Conservation (phyloP, 1,140 invertebrate genomes). For the Saccostrea echinata region DNA sequence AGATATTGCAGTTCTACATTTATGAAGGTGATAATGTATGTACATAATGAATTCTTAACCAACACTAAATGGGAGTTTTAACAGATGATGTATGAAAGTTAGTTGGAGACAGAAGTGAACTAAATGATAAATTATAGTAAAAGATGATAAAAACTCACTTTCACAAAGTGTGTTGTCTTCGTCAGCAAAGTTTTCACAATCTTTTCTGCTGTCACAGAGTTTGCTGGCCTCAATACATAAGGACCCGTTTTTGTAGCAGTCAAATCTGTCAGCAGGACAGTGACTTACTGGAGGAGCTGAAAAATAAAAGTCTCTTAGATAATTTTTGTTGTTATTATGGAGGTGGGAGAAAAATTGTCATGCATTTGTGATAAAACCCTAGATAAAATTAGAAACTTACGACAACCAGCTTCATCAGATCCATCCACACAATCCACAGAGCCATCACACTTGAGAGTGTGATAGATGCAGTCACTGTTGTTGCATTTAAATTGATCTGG, state of each 20-base stretch:
- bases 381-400: slow-evolving; percentile 41
- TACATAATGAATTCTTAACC: slow-evolving; percentile 8
- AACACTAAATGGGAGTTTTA: slow-evolving; percentile 16
- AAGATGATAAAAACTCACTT: slow-evolving; percentile 53
- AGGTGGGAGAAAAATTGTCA: neutral
- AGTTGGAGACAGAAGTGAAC: neutral
- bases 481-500: slow-evolving; percentile 46
- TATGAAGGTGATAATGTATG: slow-evolving; percentile 7
- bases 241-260: slow-evolving; percentile 65
- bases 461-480: slow-evolving; percentile 87
- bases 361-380: neutral
- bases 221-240: slow-evolving; percentile 63
- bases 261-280: slow-evolving; percentile 58
- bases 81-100: slow-evolving; percentile 11
- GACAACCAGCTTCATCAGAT: slow-evolving; percentile 87
- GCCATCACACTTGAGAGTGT: slow-evolving; percentile 96
- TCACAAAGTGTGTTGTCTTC: slow-evolving; percentile 61
- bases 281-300: neutral
- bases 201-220: slow-evolving; percentile 70
- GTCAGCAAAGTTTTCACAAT: slow-evolving; percentile 71
- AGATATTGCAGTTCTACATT: neutral
- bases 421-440: slow-evolving; percentile 97
- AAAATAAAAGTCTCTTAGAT: neutral
- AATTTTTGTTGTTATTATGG: neutral
- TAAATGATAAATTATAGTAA: neutral